Evolutionary conservation across 2,797 vertebrate species (phyloP).

Genomic region (Melanotaenia parkinsoni): DNA sequence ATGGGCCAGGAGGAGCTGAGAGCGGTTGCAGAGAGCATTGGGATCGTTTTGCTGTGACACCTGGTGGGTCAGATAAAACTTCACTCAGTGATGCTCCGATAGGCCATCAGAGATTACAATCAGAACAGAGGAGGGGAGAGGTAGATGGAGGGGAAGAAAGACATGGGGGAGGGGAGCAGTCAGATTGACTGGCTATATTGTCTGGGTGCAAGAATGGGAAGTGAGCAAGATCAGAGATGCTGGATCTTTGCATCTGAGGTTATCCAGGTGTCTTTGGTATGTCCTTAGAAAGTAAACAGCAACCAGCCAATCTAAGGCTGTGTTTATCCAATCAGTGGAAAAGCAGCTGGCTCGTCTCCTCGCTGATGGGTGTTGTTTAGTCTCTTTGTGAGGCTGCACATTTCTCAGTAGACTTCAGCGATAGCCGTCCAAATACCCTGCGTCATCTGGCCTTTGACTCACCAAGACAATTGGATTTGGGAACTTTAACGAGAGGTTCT

Average conservation of each 20-base stretch:
- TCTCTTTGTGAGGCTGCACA: slow-evolving; percentile 58
- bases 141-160: slow-evolving; percentile 21
- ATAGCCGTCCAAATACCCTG: slow-evolving; percentile 66
- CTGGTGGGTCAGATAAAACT: slow-evolving; percentile 83
- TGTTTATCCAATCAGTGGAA: slow-evolving; percentile 72
- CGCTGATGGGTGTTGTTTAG: slow-evolving; percentile 63
- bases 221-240: slow-evolving; percentile 47
- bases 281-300: slow-evolving; percentile 71
- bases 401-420: slow-evolving; percentile 48
- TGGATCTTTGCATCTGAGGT: slow-evolving; percentile 59
- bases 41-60: slow-evolving; percentile 72
- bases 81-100: slow-evolving; percentile 76
- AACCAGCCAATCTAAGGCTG: slow-evolving; percentile 49
- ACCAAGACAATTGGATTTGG: slow-evolving; percentile 69
- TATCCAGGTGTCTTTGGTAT: slow-evolving; percentile 67
- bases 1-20: slow-evolving; percentile 41
- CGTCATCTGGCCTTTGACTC: slow-evolving; percentile 71
- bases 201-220: slow-evolving; percentile 35
- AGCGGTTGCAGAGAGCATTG: slow-evolving; percentile 51
- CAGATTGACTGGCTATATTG: slow-evolving; percentile 72
- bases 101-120: slow-evolving; percentile 72
- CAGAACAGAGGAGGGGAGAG: slow-evolving; percentile 50
- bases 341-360: slow-evolving; percentile 51
- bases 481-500: slow-evolving; percentile 71
- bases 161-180: slow-evolving; percentile 34